Percentiles rank a stretch among this genome's conserved stretches.
These are phyloP conservation scores for Drosophila rellima DNA, from an alignment of 2,888 invertebrate species.

Conservation along the genomic window DNA sequence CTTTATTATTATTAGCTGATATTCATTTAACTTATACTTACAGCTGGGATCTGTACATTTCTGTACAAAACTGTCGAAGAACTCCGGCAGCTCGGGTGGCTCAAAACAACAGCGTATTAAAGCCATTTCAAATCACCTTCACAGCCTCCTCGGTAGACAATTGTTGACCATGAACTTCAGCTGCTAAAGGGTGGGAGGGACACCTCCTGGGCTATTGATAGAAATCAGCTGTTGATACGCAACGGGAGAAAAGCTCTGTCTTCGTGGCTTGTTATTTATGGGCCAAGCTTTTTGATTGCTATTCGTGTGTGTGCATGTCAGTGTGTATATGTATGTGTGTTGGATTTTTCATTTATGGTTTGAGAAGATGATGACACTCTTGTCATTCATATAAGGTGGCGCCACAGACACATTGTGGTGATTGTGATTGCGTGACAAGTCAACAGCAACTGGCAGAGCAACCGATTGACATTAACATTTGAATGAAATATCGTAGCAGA, in stretches of 20 bases:
- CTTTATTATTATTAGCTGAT: neutral
- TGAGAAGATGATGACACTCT: conserved; percentile 41
- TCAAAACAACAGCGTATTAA: conserved; percentile 92
- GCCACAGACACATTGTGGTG: conserved; percentile 11
- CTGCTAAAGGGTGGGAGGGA: neutral
- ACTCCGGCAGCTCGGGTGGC: conserved; percentile 90
- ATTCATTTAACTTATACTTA: conserved; percentile 87
- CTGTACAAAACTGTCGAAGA: conserved; percentile 91
- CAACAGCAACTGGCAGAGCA: conserved; percentile 2
- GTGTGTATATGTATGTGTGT: conserved; percentile 20
- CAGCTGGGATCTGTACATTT: conserved; percentile 94
- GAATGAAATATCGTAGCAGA: conserved; percentile 1
- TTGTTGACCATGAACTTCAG: conserved; percentile 61
- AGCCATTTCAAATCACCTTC: conserved; percentile 69
- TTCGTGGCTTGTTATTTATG: conserved; percentile 22
- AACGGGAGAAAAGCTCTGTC: conserved; percentile 60
- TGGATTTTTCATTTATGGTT: conserved; percentile 44
- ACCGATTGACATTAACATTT: conserved; percentile 15
- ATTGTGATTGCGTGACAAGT: conserved; percentile 32
- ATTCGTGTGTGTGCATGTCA: conserved; percentile 15
- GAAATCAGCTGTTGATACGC: conserved; percentile 62
- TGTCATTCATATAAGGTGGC: conserved; percentile 38
- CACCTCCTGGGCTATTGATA: conserved; percentile 23
- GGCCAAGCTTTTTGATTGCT: conserved; percentile 57
- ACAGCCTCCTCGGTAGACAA: conserved; percentile 6